phyloP scores from a whole-genome alignment of 53 echinoderm and acorn worm species.

The Apostichopus leukothele region DNA sequence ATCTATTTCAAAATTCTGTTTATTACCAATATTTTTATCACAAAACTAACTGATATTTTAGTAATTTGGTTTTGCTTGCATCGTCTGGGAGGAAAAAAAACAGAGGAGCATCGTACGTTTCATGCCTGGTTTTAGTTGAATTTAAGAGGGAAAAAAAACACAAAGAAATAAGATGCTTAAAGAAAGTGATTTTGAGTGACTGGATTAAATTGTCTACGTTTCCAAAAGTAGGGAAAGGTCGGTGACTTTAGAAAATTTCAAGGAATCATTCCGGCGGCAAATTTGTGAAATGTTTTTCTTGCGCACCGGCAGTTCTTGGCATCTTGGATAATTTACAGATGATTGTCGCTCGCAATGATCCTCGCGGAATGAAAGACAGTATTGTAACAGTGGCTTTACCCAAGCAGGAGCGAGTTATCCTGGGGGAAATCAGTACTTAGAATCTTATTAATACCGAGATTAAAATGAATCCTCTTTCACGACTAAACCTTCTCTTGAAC shows the following conservation, averaged over 20 bases:
- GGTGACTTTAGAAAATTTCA: neutral
- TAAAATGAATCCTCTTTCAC: neutral
- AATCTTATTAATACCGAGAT: constrained; percentile 10
- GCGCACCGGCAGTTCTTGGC: neutral
- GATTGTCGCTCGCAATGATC: neutral
- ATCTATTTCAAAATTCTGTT: no score
- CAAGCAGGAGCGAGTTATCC: neutral
- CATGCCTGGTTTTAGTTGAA: no score
- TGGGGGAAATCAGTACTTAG: constrained; percentile 6
- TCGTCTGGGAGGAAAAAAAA: no score
- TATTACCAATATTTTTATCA: no score
- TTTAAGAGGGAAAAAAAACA: no score
- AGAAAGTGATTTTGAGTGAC: no score
- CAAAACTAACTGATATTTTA: no score
- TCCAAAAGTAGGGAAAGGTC: neutral
- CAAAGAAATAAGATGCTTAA: no score
- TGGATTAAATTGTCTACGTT: no score
- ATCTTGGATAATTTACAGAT: constrained; percentile 1
- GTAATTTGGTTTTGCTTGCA: no score
- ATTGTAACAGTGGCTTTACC: neutral
- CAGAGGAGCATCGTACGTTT: no score
- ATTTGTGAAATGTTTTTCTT: neutral
- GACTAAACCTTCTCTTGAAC: neutral
- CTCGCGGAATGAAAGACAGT: neutral
- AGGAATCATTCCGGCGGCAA: neutral